Conservation (phyloP, 2,797 vertebrate genomes). For the Leuciscus waleckii region DNA sequence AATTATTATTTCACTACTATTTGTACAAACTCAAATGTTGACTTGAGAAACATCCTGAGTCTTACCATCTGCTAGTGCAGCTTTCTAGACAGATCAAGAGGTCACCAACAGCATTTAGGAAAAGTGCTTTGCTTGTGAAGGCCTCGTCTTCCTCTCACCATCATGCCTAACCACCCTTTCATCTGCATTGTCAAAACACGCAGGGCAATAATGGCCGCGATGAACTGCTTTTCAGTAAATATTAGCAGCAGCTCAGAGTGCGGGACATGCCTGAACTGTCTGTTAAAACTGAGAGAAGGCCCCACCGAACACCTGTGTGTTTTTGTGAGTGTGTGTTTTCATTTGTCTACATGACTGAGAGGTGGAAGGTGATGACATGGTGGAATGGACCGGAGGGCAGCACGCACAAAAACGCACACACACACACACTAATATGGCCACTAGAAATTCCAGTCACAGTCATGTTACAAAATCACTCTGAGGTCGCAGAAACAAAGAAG, state of each 20-base stretch:
- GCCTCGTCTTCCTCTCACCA: constrained; percentile 32
- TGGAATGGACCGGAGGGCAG: constrained; percentile 63
- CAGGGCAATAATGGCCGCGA: constrained; percentile 43
- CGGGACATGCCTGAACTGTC: constrained; percentile 55
- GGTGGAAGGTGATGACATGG: constrained; percentile 68
- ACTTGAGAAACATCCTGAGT: constrained; percentile 29
- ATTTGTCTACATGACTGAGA: constrained; percentile 63
- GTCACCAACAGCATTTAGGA: constrained; percentile 54
- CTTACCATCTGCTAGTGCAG: constrained; percentile 48
- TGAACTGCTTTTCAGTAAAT: constrained; percentile 58
- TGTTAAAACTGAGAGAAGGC: constrained; percentile 27
- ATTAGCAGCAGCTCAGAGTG: constrained; percentile 44
- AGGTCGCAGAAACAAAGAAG: constrained; percentile 40
- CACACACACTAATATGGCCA: constrained; percentile 24
- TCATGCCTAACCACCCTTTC: constrained; percentile 47
- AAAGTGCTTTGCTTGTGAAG: constrained; percentile 42
- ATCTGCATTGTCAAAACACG: constrained; percentile 62
- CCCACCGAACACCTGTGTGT: constrained; percentile 56
- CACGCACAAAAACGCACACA: constrained; percentile 32
- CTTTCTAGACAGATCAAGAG: constrained; percentile 45
- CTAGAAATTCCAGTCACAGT: constrained; percentile 58
- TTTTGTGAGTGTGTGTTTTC: constrained; percentile 56
- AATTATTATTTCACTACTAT: constrained; percentile 8
- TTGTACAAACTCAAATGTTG: neutral
- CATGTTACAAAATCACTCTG: constrained; percentile 59